Evolutionary conservation across 2,797 vertebrate species (phyloP).

Genomic region (Sciurus vulgaris): DNA sequence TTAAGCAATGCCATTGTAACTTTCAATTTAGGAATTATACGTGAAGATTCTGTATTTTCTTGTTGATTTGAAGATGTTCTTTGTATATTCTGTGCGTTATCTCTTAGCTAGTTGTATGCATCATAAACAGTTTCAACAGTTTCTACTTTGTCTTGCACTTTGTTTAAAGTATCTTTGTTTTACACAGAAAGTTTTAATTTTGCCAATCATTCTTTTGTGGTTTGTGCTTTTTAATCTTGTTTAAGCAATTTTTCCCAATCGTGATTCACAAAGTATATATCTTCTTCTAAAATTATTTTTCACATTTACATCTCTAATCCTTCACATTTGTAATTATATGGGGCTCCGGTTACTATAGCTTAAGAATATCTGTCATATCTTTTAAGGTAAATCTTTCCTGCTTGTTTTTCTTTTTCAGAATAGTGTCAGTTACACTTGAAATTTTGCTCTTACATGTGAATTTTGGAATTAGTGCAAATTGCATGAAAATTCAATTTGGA

Average conservation of each 20-base stretch:
- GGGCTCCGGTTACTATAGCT: background rate
- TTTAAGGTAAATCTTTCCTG: background rate
- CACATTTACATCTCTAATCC: background rate
- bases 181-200: slow-evolving; percentile 48
- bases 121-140: background rate
- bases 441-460: slow-evolving; percentile 14
- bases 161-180: slow-evolving; percentile 9
- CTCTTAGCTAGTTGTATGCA: background rate
- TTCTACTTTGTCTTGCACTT: slow-evolving; percentile 33
- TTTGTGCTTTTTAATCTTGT: slow-evolving; percentile 16
- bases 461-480: slow-evolving; percentile 42
- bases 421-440: slow-evolving; percentile 26
- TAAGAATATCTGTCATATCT: background rate
- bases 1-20: slow-evolving; percentile 38
- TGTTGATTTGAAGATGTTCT: slow-evolving; percentile 66
- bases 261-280: background rate
- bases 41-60: slow-evolving; percentile 41
- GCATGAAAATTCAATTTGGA: slow-evolving; percentile 25
- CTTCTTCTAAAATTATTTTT: slow-evolving; percentile 61
- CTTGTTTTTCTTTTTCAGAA: slow-evolving; percentile 46
- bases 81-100: slow-evolving; percentile 1
- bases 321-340: background rate
- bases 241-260: slow-evolving; percentile 33
- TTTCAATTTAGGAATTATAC: slow-evolving; percentile 57
- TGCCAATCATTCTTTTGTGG: background rate